Conservation (phyloP, 2,113 vertebrate species). For the Pungitius pungitius region DNA sequence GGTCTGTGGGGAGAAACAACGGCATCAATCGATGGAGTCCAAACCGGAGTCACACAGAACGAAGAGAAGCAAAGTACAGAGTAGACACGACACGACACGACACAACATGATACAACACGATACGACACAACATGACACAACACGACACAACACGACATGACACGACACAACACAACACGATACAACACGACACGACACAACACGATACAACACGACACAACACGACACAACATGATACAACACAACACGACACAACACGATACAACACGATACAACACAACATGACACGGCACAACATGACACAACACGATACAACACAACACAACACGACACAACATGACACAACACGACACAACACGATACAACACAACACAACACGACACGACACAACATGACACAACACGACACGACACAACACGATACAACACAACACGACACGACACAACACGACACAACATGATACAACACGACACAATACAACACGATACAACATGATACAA, state of each 20-base stretch:
- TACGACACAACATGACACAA: neutral
- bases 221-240: conserved; percentile 33
- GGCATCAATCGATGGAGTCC: neutral
- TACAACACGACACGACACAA: conserved; percentile 11
- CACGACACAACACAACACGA: no score
- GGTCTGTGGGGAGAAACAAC: conserved; percentile 50
- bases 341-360: conserved; percentile 28
- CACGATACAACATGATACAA: no score
- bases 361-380: neutral
- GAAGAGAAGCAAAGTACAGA: neutral
- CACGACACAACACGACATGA: conserved; percentile 40
- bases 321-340: no score
- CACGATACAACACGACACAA: neutral
- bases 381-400: conserved; percentile 14
- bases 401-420: conserved; percentile 16
- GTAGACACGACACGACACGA: no score
- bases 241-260: conserved; percentile 30
- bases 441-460: no score
- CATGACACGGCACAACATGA: no score
- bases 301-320: no score
- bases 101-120: no score
- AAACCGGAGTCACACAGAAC: neutral
- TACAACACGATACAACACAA: no score
- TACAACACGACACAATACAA: conserved; percentile 19
- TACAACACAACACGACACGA: conserved; percentile 27